These are phyloP conservation scores for Tricholaema leucomelas DNA, from an alignment of 2,113 vertebrate genomes.

Conservation along the genomic window DNA sequence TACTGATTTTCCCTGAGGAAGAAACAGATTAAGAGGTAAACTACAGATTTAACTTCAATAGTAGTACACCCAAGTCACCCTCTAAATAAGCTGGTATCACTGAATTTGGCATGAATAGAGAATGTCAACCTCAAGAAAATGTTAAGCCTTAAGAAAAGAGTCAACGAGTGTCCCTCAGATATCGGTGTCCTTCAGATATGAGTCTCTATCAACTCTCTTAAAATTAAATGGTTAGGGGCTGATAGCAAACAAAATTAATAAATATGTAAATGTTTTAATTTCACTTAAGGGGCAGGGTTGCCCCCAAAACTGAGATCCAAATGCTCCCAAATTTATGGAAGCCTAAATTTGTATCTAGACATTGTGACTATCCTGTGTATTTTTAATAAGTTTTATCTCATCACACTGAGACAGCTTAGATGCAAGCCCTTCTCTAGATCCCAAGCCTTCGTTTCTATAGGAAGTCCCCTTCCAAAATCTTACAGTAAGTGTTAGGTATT, in stretches of 20 bases:
- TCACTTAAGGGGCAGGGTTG: neutral
- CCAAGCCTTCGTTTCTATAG: neutral
- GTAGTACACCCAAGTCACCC: neutral
- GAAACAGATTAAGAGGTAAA: slow-evolving; percentile 49
- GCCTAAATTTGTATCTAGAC: neutral
- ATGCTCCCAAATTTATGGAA: neutral
- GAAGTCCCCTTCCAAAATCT: neutral
- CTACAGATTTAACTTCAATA: slow-evolving; percentile 26
- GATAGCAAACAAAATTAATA: neutral
- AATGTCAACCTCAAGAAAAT: neutral
- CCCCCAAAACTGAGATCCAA: neutral
- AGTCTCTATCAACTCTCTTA: neutral
- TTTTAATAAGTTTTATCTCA: neutral
- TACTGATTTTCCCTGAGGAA: slow-evolving; percentile 15
- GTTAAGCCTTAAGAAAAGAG: neutral
- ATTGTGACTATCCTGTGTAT: neutral
- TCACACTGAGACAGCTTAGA: neutral
- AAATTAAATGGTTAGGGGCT: neutral
- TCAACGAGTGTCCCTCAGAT: neutral
- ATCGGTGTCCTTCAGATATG: neutral
- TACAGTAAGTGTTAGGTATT: neutral
- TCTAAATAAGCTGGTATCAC: slow-evolving; percentile 20
- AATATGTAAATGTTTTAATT: neutral
- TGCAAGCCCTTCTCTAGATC: neutral
- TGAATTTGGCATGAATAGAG: neutral